These are phyloP conservation scores for Elysia chlorotica DNA, from an alignment of 1,140 invertebrate species.

Conservation along the genomic window DNA sequence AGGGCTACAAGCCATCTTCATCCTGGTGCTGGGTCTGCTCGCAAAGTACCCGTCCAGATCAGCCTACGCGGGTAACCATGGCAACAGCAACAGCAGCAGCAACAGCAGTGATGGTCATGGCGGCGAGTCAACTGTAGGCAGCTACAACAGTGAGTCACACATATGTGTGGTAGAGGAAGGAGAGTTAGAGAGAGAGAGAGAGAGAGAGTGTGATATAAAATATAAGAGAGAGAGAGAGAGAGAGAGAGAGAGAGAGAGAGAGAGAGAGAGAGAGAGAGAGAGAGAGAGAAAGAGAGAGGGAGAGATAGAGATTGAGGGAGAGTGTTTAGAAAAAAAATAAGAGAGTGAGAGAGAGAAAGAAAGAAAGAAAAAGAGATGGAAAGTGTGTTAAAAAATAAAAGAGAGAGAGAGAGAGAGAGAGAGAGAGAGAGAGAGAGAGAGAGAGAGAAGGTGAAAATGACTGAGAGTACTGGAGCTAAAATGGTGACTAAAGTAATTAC, in stretches of 20 bases:
- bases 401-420: background rate
- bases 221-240: conserved; percentile 13
- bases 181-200: background rate
- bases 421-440: background rate
- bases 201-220: conserved; percentile 4
- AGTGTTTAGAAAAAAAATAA: background rate
- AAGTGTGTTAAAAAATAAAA: too few relatives aligned
- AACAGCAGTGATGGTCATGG: too few relatives aligned
- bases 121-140: too few relatives aligned
- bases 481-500: background rate
- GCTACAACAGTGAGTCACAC: too few relatives aligned
- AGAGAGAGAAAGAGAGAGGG: conserved; percentile 5
- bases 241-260: background rate
- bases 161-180: conserved; percentile 1
- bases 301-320: background rate
- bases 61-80: too few relatives aligned
- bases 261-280: conserved; percentile 4
- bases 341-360: background rate
- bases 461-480: background rate
- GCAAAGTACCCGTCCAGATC: too few relatives aligned
- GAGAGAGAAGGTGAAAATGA: too few relatives aligned
- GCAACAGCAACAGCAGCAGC: too few relatives aligned
- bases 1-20: too few relatives aligned
- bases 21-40: too few relatives aligned
- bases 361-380: too few relatives aligned